Percentiles rank a stretch among this genome's conserved stretches.
phyloP scores from a whole-genome alignment of 1,140 invertebrate species.

The Halyomorpha halys region DNA sequence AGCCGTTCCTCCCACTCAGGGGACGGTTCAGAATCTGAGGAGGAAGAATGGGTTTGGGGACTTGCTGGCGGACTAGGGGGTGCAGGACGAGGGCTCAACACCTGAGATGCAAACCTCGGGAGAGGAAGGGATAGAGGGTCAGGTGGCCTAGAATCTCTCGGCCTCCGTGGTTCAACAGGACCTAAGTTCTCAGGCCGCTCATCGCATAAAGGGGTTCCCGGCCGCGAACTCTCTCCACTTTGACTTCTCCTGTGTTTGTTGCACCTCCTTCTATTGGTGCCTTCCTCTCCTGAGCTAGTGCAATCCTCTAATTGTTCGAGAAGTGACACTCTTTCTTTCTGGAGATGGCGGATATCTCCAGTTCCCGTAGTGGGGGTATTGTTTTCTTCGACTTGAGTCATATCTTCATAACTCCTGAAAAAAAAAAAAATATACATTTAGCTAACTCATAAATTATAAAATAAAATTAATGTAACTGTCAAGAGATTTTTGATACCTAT shows the following conservation, averaged over 20 bases:
- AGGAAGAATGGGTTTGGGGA: conserved; percentile 30
- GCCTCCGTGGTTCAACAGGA: conserved; percentile 57
- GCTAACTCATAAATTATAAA: too few relatives aligned
- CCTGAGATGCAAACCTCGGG: conserved; percentile 71
- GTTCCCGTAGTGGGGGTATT: conserved; percentile 32
- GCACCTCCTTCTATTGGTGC: conserved; percentile 37
- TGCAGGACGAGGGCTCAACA: conserved; percentile 34
- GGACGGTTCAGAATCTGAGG: conserved; percentile 36
- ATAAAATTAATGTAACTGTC: too few relatives aligned
- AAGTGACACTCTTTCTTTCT: conserved; percentile 57
- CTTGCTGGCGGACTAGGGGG: conserved; percentile 30
- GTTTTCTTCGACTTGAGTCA: conserved; percentile 23
- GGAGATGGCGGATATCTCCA: conserved; percentile 51
- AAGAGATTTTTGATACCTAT: conserved; percentile 16
- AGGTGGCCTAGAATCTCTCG: conserved; percentile 46
- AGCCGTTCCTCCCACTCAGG: conserved; percentile 66
- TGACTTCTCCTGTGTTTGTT: conserved; percentile 37
- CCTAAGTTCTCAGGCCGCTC: conserved; percentile 64
- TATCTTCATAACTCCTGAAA: conserved; percentile 33
- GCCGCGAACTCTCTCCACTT: conserved; percentile 51
- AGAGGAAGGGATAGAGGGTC: conserved; percentile 66
- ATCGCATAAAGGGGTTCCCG: conserved; percentile 73
- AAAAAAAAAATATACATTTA: conserved; percentile 24
- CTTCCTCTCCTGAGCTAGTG: conserved; percentile 48
- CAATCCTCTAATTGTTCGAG: conserved; percentile 61